These are phyloP conservation scores for Psococerastis gibbosa DNA, from an alignment of 2,888 invertebrate genomes.

Conservation along the genomic window DNA sequence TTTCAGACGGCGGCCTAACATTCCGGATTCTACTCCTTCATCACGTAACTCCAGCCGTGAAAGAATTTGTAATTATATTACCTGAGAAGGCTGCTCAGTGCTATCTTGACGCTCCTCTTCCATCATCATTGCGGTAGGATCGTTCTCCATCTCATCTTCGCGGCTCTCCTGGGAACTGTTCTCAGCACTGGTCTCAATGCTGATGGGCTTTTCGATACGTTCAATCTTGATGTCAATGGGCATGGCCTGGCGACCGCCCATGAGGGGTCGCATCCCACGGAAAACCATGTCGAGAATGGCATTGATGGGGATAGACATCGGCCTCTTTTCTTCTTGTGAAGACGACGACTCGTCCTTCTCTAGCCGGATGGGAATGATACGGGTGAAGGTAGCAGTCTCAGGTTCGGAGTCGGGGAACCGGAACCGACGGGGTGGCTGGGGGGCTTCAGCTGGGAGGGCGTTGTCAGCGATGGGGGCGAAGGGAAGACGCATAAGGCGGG, in stretches of 20 bases:
- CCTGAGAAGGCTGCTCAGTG: too few species aligned
- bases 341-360: neutral
- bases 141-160: neutral
- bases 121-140: neutral
- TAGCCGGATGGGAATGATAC: neutral
- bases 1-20: too few species aligned
- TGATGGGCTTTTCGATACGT: neutral
- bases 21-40: too few species aligned
- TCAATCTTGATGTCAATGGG: slow-evolving; percentile 7
- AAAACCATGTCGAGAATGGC: slow-evolving; percentile 3
- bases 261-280: neutral
- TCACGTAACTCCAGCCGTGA: too few species aligned
- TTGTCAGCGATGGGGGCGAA: neutral
- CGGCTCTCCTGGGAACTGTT: neutral
- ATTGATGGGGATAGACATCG: slow-evolving; percentile 3
- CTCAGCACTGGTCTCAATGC: neutral
- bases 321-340: neutral
- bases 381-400: neutral
- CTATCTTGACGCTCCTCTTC: neutral
- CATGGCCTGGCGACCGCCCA: neutral
- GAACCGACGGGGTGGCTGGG: neutral
- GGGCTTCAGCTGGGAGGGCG: neutral
- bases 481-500: neutral
- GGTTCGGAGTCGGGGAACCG: slow-evolving; percentile 3
- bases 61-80: too few species aligned